Base-by-base conservation (phyloP, 2,888 invertebrate species). In the Ganaspis brasiliensis region DNA sequence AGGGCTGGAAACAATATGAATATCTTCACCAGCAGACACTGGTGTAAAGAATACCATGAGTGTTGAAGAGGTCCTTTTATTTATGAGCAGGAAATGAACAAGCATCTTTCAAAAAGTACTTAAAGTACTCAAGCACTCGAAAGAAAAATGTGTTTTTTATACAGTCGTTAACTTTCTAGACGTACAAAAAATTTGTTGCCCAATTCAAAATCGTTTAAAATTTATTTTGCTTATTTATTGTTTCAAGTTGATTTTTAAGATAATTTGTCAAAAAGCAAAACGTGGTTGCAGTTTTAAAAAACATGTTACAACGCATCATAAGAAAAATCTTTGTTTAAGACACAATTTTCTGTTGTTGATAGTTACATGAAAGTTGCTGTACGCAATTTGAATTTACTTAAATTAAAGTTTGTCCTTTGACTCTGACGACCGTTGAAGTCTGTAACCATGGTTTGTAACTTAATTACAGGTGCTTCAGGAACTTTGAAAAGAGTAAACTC, bases 11-110 rank as follows among this genome's bases (percentile, higher is more conserved):
- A 45, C 67, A 67, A 67, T 67, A 67, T 67, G 67, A 45, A 67
- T 67, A 45, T 67, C 67, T 45, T 24, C n/a, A 67, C 40, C 40
- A 67, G 21, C 21, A 70, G 70, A 49, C 59, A 73, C 24, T 57
- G 24, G 56, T 76, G 74, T 75, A 49, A 35, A 49, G 26, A 63
- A 76, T 26, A 12, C n/a, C 21, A 16, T 26, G 57, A 40, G 24
- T 67, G 24, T 45, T 40, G 67, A 9, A 24, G 12, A 37, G 45
- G 14, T 12, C n/a, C 19, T 63, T 35, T 40, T 45, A 67, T 24
- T 26, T 45, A 67, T n/a, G 49, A 49, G 49, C 49, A 49, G 16
- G n/a, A 49, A 49, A 49, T 16, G 49, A 49, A 49, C 49, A 49
- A 49, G 49, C 49, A 49, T 52, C 52, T 52, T 52, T 52, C 19